Base-by-base conservation (phyloP, 1,140 invertebrate species). In the Drosophila sturtevanti region DNA sequence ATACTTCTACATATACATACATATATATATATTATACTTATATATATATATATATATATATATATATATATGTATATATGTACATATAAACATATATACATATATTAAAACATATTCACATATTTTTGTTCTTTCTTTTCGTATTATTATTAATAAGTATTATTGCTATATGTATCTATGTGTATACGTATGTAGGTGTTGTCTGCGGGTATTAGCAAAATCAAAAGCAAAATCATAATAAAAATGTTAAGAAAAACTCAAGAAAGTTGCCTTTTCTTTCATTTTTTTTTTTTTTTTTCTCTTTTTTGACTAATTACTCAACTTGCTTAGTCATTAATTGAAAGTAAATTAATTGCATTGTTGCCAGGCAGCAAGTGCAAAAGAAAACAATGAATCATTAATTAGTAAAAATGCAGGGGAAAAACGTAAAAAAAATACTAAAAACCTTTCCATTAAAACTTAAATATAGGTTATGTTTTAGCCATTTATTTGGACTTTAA, bases 91-190 rank as follows among this genome's bases (percentile, higher is more conserved):
- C n/a, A n/a, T n/a, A n/a, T n/a, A n/a, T n/a, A 31, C 0, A 31
- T 31, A 31, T 31, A 31, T 1, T 6, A 6, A 31, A 6, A 31
- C 0, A 31, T 31, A 31, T 38, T 4, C 14, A 4, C 14, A 2
- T 38, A 4, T 48, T n/a, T n/a, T n/a, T n/a, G n/a, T 48, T 48
- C 18, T 48, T 48, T 48, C 18, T 77, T 71, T 77, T 38, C 55
- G 14, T 31, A 72, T 72, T 65, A 72, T 73, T 68, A 76, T 81
- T 66, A 75, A 64, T 72, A 64, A 62, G n/a, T 87, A 66, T 77
- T 72, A 66, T 52, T 37, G 34, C 44, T 63, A 35, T 54, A 69
- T 59, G 61, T 75, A 54, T 10, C 21, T 21, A 56, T 54, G 44
- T 44, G 56, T 48, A 31, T 63, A 34, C 16, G 44, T 55, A 34